These are phyloP conservation scores for Sigmodon hispidus DNA, from an alignment of 2,113 vertebrate species.

Conservation along the genomic window DNA sequence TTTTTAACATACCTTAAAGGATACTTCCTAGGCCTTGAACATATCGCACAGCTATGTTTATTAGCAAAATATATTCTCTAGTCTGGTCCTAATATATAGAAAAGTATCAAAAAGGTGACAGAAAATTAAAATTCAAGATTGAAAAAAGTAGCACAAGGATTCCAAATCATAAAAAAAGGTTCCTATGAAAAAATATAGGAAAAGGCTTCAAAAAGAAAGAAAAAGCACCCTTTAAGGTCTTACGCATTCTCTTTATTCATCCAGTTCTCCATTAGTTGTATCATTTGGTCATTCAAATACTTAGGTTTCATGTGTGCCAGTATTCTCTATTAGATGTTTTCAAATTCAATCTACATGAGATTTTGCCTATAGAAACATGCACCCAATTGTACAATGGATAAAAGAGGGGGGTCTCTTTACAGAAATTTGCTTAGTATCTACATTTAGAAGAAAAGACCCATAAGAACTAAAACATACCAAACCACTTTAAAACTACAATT, in stretches of 20 bases:
- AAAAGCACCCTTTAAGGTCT: not conserved
- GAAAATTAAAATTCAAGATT: slow-evolving; percentile 58
- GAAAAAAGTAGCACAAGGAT: slow-evolving; percentile 1
- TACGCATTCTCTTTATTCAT: slow-evolving; percentile 21
- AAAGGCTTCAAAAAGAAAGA: not conserved
- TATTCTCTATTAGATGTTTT: slow-evolving; percentile 49
- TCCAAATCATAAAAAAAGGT: slow-evolving; percentile 33
- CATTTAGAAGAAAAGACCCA: slow-evolving; percentile 30
- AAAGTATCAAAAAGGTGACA: slow-evolving; percentile 12
- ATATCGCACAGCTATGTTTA: slow-evolving; percentile 17
- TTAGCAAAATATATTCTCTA: slow-evolving; percentile 50
- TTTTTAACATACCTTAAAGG: slow-evolving; percentile 39
- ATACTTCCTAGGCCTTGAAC: not conserved
- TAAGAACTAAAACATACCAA: not conserved
- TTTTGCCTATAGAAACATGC: slow-evolving; percentile 21
- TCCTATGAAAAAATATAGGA: not conserved
- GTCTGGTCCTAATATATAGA: slow-evolving; percentile 12
- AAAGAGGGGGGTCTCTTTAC: not conserved
- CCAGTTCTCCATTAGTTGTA: not conserved
- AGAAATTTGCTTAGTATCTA: slow-evolving; percentile 20
- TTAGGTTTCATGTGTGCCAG: not conserved
- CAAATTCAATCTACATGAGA: slow-evolving; percentile 46
- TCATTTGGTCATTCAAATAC: slow-evolving; percentile 46
- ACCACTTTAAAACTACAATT: slow-evolving; percentile 19
- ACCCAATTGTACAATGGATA: slow-evolving; percentile 37